Evolutionary conservation across 2,888 invertebrate species (phyloP), one percentile per base, ranked within the genome.

Genomic region (Eurois occulta): DNA sequence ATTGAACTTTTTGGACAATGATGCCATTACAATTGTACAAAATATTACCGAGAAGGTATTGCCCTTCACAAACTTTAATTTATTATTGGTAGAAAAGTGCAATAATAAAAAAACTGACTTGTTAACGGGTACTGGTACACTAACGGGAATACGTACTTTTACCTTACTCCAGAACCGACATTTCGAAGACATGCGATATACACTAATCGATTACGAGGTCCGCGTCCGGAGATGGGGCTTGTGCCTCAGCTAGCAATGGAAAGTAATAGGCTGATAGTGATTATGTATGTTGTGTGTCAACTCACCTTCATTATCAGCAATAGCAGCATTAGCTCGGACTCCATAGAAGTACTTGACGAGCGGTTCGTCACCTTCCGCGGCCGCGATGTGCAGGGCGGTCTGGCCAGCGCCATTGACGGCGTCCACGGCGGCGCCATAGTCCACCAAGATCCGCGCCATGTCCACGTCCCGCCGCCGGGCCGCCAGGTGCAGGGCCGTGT

Each of bases 261-360:
- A 16, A 13, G 55, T 28, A 5, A 55, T 16, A 43, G 13, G 2
- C n/a, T 28, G n/a, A n/a, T n/a, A n/a, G n/a, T n/a, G n/a, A 28
- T 16, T 28, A 28, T 16, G 58, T 58, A 32, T 60, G 60, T 32
- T 32, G 60, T 8, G 8, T 18, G 21, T 35, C 1, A 8, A 65
- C 71, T 89, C 88, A 98, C 98, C 98, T 97, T 99, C 99, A 94
- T 99, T 99, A 95, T 99, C 99, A 77, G 98, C 98, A 89, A 99
- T 98, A 88, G 99, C 98, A 8, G 99, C 99, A 88, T 99, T 99
- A 24, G 99, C 99, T 89, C 99, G 98, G 75, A 99, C 98, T 70
- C 99, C 98, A 94, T 99, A 99, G 94, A 99, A 99, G 95, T 99
- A 99, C 94, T 99, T 99, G 66, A 99, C 98, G 84, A 99, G 96